A percentile compares a stretch with the other conserved stretches of the same genome.
phyloP scores from a whole-genome alignment of 2,797 vertebrate species.

The Pipistrellus kuhlii region DNA sequence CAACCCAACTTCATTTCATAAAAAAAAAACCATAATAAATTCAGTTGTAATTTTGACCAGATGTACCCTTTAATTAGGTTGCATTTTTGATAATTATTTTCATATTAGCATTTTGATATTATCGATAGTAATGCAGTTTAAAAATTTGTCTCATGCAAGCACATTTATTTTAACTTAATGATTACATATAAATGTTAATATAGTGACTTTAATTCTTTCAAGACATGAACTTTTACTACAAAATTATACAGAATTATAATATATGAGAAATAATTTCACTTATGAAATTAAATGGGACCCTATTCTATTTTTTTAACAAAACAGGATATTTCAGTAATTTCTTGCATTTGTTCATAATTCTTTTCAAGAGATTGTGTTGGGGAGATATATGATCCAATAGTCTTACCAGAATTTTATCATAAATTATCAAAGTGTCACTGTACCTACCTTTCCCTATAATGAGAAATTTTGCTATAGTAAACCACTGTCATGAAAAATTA shows the following conservation, averaged over 20 bases:
- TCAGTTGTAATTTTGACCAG: not conserved
- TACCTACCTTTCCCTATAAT: not conserved
- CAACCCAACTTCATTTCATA: not conserved
- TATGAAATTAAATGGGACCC: not conserved
- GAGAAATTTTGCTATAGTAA: not conserved
- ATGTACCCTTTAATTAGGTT: not conserved
- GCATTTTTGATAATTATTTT: not conserved
- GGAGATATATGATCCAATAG: not conserved
- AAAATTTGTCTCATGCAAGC: not conserved
- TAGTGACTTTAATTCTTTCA: not conserved
- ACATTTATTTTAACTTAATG: not conserved
- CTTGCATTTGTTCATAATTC: not conserved
- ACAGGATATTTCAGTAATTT: not conserved
- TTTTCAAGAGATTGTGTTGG: not conserved
- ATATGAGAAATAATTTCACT: not conserved
- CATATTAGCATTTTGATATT: slow-evolving; percentile 23
- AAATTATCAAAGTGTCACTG: not conserved
- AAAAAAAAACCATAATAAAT: slow-evolving; percentile 14
- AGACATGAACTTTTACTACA: not conserved
- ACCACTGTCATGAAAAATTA: not conserved
- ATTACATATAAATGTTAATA: slow-evolving; percentile 1
- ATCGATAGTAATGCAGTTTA: not conserved
- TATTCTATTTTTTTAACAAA: not conserved
- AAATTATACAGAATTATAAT: not conserved
- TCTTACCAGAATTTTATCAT: slow-evolving; percentile 26